Conservation (phyloP, 1,140 invertebrate species). For the Drosophila navojoa region DNA sequence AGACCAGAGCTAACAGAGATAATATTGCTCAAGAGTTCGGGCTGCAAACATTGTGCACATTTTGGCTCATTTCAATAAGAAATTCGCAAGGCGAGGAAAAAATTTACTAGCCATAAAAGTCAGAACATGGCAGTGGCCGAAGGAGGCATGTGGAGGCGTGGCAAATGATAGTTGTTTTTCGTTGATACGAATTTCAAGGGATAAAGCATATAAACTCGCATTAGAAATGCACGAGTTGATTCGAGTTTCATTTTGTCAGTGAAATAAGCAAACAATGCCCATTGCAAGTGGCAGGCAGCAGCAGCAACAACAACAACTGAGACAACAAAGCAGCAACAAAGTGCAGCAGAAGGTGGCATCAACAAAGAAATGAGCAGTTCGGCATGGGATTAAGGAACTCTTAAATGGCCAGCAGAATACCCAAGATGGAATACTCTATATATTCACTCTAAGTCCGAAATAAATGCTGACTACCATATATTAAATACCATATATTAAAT, state of each 20-base stretch:
- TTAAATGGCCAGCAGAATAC: not conserved
- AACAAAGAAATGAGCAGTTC: not conserved
- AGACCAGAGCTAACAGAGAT: constrained; percentile 23
- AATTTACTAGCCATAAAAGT: constrained; percentile 69
- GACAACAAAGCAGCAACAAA: constrained; percentile 44
- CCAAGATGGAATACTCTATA: not conserved
- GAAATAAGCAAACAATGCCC: constrained; percentile 75
- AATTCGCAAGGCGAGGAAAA: constrained; percentile 56
- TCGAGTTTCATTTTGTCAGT: constrained; percentile 79
- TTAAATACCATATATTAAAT: too few relatives aligned
- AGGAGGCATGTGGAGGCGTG: not conserved
- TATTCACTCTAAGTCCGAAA: too few relatives aligned
- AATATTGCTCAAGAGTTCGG: constrained; percentile 43
- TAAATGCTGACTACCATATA: too few relatives aligned
- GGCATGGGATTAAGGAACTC: not conserved
- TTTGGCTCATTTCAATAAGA: constrained; percentile 79
- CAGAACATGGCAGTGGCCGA: constrained; percentile 34
- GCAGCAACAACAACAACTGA: constrained; percentile 6
- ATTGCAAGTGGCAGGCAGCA: constrained; percentile 31
- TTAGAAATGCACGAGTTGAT: constrained; percentile 83
- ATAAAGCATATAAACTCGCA: constrained; percentile 79
- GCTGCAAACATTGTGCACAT: constrained; percentile 67
- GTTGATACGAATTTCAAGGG: constrained; percentile 43
- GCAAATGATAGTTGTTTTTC: constrained; percentile 38
- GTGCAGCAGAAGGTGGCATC: constrained; percentile 56